These are phyloP conservation scores for Nomada goodeniana DNA, from an alignment of 2,888 invertebrate genomes.

Conservation along the genomic window DNA sequence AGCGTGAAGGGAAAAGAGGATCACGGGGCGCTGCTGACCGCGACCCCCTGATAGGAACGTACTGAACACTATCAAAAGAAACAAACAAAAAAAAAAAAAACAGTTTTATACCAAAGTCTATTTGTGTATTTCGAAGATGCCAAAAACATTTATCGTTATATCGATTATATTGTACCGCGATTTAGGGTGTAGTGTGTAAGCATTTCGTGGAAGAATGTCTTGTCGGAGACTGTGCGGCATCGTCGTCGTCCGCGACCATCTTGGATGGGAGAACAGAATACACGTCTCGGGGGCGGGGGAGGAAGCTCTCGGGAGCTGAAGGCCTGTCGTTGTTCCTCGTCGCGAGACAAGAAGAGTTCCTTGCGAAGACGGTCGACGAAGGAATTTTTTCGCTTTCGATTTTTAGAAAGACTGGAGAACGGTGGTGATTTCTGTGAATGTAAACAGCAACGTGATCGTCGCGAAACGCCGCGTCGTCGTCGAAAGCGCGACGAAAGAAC, in stretches of 20 bases:
- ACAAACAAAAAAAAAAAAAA: constrained; percentile 64
- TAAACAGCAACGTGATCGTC: constrained; percentile 4
- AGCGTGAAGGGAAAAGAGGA: constrained; percentile 12
- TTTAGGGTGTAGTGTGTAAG: constrained; percentile 74
- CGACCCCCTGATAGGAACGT: constrained; percentile 59
- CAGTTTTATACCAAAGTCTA: constrained; percentile 87
- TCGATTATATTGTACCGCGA: constrained; percentile 75
- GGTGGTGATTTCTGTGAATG: not conserved
- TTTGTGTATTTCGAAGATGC: constrained; percentile 88
- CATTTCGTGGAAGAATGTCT: constrained; percentile 46
- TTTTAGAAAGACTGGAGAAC: not conserved
- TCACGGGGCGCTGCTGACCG: constrained; percentile 30
- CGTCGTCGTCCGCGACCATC: constrained; percentile 7
- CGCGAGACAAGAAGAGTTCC: constrained; percentile 21
- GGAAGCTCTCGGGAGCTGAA: not conserved
- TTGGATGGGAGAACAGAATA: not conserved
- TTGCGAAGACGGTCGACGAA: constrained; percentile 6
- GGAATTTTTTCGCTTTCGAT: not conserved
- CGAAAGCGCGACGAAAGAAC: not conserved
- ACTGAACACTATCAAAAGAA: constrained; percentile 84
- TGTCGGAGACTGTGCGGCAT: constrained; percentile 12
- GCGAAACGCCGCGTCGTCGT: not conserved
- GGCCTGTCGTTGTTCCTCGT: constrained; percentile 9
- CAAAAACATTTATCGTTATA: constrained; percentile 85
- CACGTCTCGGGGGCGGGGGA: constrained; percentile 2